Evolutionary conservation across 2,797 vertebrate genomes (phyloP), one percentile per base, ranked within the genome.

Genomic region (Phylloscopus collybita): DNA sequence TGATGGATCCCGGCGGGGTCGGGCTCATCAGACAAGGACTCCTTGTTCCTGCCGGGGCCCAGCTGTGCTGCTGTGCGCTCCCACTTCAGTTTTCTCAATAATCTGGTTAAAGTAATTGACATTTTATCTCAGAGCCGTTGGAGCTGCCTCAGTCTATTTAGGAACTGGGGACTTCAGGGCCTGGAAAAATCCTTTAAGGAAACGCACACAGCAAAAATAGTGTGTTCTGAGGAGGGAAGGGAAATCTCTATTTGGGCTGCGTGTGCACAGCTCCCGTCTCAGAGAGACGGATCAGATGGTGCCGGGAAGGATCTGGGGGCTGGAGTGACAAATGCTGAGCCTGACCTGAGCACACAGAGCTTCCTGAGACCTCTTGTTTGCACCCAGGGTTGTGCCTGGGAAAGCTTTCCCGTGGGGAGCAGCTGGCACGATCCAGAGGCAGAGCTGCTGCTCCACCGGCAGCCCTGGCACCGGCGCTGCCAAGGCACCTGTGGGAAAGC

Each of bases 51-150:
- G 94, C 92, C 40, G 13, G 91, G 76, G 85, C 94, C 93, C 90
- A 92, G 94, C 95, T 95, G 91, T 64, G 94, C 91, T 6, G 5
- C 86, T 30, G 25, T 36, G 1, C 83, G 3, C 78, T 29, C 76
- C 14, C 27, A 85, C 90, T 81, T 92, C 1, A 69, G 49, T 96
- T 95, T 89, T 92, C 93, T 88, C 70, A 66, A 90, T 96, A 93
- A 97, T 96, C 83, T 74, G 92, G 88, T 96, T 96, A 90, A 96
- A 97, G 91, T 78, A 94, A 96, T 96, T 96, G 95, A 72, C 94
- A 72, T 96, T 97, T 96, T 92, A 94, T 92, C 92, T 96, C 49
- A 0, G 78, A 90, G 88, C 92, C 12, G 2, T 56, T 21, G 6
- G 16, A 85, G 71, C 95, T 76, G 83, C 85, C 94, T 93, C 83